phyloP scores from a whole-genome alignment of 2,888 invertebrate species.

The Morpho deidamia region DNA sequence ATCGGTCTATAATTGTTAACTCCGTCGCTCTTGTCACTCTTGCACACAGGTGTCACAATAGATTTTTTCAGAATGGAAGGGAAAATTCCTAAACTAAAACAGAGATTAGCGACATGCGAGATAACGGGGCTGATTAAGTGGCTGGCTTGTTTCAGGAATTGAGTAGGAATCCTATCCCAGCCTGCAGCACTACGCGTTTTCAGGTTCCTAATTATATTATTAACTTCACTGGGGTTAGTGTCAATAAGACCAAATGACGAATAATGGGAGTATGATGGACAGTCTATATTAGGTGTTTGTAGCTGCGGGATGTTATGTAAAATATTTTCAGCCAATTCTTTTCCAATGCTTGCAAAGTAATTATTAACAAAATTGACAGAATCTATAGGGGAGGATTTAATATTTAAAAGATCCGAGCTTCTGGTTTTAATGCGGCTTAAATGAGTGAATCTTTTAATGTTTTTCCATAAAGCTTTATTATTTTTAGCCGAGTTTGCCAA shows the following conservation, averaged over 20 bases:
- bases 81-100: background rate
- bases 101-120: background rate
- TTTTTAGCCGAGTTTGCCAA: conserved; percentile 7
- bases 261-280: background rate
- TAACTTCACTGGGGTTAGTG: background rate
- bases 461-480: conserved; percentile 15
- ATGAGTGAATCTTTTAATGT: conserved; percentile 17
- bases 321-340: background rate
- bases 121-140: background rate
- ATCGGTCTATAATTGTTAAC: background rate
- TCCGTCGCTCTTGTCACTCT: background rate
- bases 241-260: background rate
- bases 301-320: background rate
- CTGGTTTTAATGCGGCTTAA: background rate
- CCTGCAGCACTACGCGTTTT: conserved; percentile 1
- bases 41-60: background rate
- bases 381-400: conserved; percentile 4
- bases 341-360: too few species aligned
- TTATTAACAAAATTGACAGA: conserved; percentile 15
- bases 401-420: conserved; percentile 11
- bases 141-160: background rate
- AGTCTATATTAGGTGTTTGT: background rate
- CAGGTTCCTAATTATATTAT: background rate
- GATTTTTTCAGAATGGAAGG: background rate
- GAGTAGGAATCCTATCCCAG: background rate